Evolutionary conservation across 2,888 invertebrate genomes (phyloP).

Genomic region (Brenthis hecate): DNA sequence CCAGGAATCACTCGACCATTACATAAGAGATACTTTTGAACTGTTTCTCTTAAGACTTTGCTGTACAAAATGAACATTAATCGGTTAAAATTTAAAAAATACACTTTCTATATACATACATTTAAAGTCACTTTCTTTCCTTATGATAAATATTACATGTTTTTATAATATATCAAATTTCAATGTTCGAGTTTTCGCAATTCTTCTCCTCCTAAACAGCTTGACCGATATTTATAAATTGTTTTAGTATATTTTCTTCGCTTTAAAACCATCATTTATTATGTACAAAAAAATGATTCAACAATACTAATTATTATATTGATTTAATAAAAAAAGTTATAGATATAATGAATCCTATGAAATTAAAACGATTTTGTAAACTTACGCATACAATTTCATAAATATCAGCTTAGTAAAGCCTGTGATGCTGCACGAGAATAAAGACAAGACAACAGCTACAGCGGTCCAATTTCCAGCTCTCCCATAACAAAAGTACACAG

Average conservation of each 20-base stretch:
- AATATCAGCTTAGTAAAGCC: slow-evolving; percentile 51
- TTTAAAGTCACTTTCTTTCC: too few relatives aligned
- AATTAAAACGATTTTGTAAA: slow-evolving; percentile 6
- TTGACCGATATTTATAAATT: too few relatives aligned
- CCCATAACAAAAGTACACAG: slow-evolving; percentile 48
- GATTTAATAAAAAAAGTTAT: too few relatives aligned
- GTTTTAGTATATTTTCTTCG: too few relatives aligned
- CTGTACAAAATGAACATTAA: slow-evolving; percentile 41
- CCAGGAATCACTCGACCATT: slow-evolving; percentile 45
- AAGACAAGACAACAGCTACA: slow-evolving; percentile 51
- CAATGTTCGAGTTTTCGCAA: not conserved
- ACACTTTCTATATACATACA: too few relatives aligned
- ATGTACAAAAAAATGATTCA: too few relatives aligned
- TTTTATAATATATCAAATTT: not conserved
- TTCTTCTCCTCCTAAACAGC: not conserved
- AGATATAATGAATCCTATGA: too few relatives aligned
- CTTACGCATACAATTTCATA: slow-evolving; percentile 53
- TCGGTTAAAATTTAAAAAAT: not conserved
- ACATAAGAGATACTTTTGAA: slow-evolving; percentile 45
- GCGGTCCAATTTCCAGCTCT: slow-evolving; percentile 48
- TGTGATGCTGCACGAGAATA: slow-evolving; percentile 53
- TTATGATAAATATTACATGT: too few relatives aligned
- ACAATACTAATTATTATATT: too few relatives aligned
- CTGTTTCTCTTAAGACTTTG: slow-evolving; percentile 45
- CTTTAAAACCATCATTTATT: too few relatives aligned